Percentiles rank a stretch among this genome's conserved stretches.
phyloP scores from a whole-genome alignment of 2,797 vertebrate species.

The Danio jaintianensis region DNA sequence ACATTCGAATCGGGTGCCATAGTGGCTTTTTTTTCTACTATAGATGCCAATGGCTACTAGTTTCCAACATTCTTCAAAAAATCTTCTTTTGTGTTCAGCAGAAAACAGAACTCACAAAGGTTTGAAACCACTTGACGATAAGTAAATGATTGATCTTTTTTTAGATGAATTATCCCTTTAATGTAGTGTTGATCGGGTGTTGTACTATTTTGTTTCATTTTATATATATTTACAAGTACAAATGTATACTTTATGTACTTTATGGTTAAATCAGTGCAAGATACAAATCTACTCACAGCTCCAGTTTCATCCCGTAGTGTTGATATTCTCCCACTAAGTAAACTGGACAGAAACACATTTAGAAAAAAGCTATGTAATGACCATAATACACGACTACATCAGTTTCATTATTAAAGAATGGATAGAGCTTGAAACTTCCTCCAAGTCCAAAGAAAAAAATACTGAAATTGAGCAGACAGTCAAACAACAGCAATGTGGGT shows the following conservation, averaged over 20 bases:
- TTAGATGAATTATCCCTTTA: too few species aligned
- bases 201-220: neutral
- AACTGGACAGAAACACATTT: conserved; percentile 73
- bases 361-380: conserved; percentile 1
- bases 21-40: too few species aligned
- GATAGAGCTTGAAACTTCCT: neutral
- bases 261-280: neutral
- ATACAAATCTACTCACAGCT: conserved; percentile 88
- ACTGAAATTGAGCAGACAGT: neutral
- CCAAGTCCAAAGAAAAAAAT: neutral
- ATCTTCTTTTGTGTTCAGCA: too few species aligned
- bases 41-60: too few species aligned
- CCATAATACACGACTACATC: neutral
- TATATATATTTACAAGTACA: neutral
- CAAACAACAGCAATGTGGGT: neutral
- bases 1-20: too few species aligned
- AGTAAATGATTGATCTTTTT: too few species aligned
- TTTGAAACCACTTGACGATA: too few species aligned
- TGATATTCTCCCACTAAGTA: conserved; percentile 98
- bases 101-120: too few species aligned
- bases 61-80: too few species aligned
- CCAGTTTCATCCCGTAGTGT: conserved; percentile 98
- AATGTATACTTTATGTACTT: neutral
- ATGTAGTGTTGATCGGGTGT: neutral
- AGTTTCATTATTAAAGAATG: neutral